Base-by-base conservation (phyloP, 2,797 vertebrate genomes). In the Myotis vivesi region DNA sequence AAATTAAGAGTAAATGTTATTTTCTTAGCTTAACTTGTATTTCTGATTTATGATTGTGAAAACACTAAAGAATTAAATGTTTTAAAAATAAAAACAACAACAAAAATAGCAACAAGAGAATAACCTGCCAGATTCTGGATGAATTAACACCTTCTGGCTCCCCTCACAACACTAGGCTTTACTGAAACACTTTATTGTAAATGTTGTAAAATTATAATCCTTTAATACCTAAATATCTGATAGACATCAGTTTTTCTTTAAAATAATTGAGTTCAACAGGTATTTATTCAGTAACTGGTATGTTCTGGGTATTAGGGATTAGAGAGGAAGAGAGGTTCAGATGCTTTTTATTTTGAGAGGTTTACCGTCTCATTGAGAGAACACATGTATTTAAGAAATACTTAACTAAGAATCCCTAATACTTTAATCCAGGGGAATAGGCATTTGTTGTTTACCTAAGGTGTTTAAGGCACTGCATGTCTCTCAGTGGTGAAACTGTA, bases 171-270 rank as follows among this genome's bases (percentile, higher is more conserved):
- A 30, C 6, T 10, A 55, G 12, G 23, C 8, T 73, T 87, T 59
- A 82, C 2, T 19, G 49, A 89, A 79, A n/a, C 38, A 5, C 0
- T 86, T 64, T 25, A 25, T 87, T 87, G 75, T 62, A 71, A 88
- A 66, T 36, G 46, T 0, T 46, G 1, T 19, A 17, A 77, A 49
- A 30, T n/a, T 62, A 62, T 55, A 79, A 82, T 22, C 20, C 8
- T 92, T 93, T 75, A 62, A 85, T 94, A 80, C 33, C 41, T 68
- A 59, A 73, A 87, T 92, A 51, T 49, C 80, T 80, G 55, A 44
- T 88, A 33, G 13, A 13, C 5, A 62, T 7, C 16, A 38, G 10
- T n/a, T 6, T 82, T 89, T 92, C 36, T 73, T 71, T 80, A 28
- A 89, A 62, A 86, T 64, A 81, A 64, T 69, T 41, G 82, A 28